Percentiles rank a stretch among this genome's conserved stretches.
These are phyloP conservation scores for Heliangelus exortis DNA, from an alignment of 2,797 vertebrate species.

Conservation along the genomic window DNA sequence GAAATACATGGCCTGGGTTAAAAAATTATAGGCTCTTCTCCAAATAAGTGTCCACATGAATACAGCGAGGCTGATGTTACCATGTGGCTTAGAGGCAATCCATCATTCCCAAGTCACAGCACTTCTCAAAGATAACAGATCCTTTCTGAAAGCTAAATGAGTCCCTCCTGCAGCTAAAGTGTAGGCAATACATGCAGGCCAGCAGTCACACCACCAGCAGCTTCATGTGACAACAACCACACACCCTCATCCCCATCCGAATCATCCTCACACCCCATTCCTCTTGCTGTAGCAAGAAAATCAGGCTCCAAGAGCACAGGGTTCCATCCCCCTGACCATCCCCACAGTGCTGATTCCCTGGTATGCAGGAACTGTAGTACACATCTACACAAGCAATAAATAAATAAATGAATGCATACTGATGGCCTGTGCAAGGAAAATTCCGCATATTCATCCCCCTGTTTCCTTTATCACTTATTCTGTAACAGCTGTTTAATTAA, in stretches of 20 bases:
- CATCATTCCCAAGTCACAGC: not conserved
- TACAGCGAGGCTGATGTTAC: not conserved
- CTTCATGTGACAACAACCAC: not conserved
- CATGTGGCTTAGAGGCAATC: not conserved
- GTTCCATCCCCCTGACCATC: not conserved
- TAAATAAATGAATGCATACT: slow-evolving; percentile 39
- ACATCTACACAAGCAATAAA: not conserved
- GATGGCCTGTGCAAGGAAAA: slow-evolving; percentile 58
- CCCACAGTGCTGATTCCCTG: not conserved
- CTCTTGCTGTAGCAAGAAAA: not conserved
- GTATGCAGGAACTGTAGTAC: not conserved
- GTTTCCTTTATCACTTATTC: slow-evolving; percentile 76
- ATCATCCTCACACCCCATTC: not conserved
- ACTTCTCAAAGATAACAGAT: not conserved
- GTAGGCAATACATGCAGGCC: not conserved
- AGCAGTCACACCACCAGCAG: not conserved
- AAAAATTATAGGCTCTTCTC: not conserved
- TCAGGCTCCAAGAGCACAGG: not conserved
- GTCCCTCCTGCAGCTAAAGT: not conserved
- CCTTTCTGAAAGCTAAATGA: not conserved
- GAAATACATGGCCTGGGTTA: not conserved
- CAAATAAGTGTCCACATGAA: not conserved
- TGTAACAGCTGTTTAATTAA: slow-evolving; percentile 81
- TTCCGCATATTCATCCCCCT: slow-evolving; percentile 51
- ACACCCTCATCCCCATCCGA: not conserved